These are phyloP conservation scores for Anisognathus igniventris DNA, from an alignment of 2,797 vertebrate species.

Conservation along the genomic window DNA sequence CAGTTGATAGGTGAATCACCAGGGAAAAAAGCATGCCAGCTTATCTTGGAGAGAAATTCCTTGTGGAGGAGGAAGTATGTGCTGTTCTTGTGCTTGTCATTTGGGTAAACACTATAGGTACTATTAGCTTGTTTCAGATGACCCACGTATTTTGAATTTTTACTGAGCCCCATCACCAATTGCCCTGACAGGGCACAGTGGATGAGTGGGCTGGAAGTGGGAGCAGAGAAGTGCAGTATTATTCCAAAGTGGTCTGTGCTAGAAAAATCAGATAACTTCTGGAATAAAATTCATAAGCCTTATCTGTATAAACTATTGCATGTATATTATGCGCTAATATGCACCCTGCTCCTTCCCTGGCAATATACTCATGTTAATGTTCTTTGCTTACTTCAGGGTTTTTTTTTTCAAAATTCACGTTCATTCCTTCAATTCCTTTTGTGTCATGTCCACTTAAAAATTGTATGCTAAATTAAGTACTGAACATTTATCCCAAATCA, in stretches of 20 bases:
- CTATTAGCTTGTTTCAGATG: conserved; percentile 25
- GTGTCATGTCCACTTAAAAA: conserved; percentile 16
- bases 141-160: conserved; percentile 14
- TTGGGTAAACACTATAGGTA: conserved; percentile 32
- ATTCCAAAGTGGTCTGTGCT: neutral
- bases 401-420: neutral
- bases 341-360: neutral
- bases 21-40: conserved; percentile 18
- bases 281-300: neutral
- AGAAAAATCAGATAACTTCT: neutral
- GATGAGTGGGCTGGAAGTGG: neutral
- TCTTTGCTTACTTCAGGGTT: neutral
- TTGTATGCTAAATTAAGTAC: conserved; percentile 39
- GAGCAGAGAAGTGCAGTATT: neutral
- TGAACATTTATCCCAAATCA: conserved; percentile 1
- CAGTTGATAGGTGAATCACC: conserved; percentile 51
- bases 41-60: conserved; percentile 56
- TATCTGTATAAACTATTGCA: neutral
- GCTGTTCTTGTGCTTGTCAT: conserved; percentile 50
- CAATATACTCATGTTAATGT: neutral
- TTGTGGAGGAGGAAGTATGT: conserved; percentile 40
- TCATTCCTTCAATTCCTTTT: conserved; percentile 27
- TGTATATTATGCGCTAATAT: neutral
- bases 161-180: neutral
- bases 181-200: neutral